These are phyloP conservation scores for Deilephila elpenor DNA, from an alignment of 2,888 invertebrate species.

Conservation along the genomic window DNA sequence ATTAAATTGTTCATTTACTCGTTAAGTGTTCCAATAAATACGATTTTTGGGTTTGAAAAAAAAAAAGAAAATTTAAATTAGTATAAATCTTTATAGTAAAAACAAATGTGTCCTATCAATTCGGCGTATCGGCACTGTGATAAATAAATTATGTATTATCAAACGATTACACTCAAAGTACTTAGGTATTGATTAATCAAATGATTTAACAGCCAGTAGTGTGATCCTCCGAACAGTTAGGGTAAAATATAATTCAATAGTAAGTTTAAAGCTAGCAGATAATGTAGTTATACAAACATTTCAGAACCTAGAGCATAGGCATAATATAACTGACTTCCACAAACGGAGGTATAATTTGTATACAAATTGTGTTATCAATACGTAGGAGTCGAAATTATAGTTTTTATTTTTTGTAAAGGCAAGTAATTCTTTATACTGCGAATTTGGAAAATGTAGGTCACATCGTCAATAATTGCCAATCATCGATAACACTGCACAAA, in stretches of 20 bases:
- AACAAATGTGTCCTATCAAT: background rate
- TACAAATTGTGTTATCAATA: background rate
- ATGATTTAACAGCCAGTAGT: too few species aligned
- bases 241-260: too few species aligned
- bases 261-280: too few species aligned
- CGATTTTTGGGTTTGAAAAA: too few species aligned
- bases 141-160: background rate
- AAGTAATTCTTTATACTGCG: background rate
- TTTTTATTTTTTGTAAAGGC: background rate
- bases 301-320: too few species aligned
- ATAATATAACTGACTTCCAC: too few species aligned
- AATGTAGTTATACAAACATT: too few species aligned
- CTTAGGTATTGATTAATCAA: too few species aligned
- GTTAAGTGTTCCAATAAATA: background rate
- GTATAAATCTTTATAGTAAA: background rate
- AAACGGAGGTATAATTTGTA: background rate
- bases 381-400: too few species aligned
- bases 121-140: background rate
- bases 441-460: constrained; percentile 13
- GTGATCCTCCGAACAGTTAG: too few species aligned
- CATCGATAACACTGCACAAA: constrained; percentile 1
- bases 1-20: constrained; percentile 11
- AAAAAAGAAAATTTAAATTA: too few species aligned
- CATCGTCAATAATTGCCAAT: constrained; percentile 18
- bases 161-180: too few species aligned